Evolutionary conservation across 2,113 vertebrate species (phyloP).

Genomic region (Serilophus lunatus): DNA sequence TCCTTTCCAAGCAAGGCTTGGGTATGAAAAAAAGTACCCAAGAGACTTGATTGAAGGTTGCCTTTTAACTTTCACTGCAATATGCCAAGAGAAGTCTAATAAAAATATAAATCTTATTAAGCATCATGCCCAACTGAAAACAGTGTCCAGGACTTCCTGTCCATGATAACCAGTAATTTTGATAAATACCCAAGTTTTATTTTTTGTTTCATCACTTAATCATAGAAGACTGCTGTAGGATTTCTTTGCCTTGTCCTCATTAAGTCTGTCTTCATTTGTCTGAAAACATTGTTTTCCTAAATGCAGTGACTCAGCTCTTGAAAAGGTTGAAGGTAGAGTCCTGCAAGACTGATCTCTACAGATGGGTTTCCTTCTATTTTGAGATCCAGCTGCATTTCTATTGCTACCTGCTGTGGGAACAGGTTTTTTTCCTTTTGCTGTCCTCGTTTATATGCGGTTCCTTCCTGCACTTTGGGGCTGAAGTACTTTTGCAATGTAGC

Average conservation of each 20-base stretch:
- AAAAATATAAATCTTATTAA: neutral
- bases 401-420: neutral
- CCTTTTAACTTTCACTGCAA: neutral
- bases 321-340: slow-evolving; percentile 1
- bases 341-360: neutral
- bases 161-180: neutral
- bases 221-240: neutral
- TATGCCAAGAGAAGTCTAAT: neutral
- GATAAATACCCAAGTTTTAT: neutral
- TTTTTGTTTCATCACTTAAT: neutral
- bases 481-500: neutral
- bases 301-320: slow-evolving; percentile 1
- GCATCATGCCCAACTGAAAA: neutral
- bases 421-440: neutral
- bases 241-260: neutral
- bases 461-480: neutral
- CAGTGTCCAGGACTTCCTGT: neutral
- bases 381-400: neutral
- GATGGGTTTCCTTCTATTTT: neutral
- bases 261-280: slow-evolving; percentile 11
- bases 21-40: neutral
- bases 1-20: neutral
- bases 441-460: neutral
- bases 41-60: neutral
- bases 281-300: neutral